A percentile compares a stretch with the other conserved stretches of the same genome.
These are phyloP conservation scores for Turnix velox DNA, from an alignment of 2,113 vertebrate species.

Conservation along the genomic window DNA sequence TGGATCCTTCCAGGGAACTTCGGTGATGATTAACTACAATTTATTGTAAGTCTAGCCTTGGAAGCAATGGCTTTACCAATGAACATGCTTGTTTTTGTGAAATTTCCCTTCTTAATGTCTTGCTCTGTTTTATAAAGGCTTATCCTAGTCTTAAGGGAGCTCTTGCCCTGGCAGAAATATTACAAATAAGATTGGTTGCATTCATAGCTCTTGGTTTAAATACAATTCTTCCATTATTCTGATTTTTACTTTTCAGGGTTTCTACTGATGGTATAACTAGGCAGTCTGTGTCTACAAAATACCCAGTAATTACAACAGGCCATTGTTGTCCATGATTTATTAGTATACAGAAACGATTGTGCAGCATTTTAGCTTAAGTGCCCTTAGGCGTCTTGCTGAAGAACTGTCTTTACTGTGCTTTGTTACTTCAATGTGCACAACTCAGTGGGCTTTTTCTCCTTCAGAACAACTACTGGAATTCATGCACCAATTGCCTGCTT, in stretches of 20 bases:
- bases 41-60: background rate
- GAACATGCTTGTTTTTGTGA: background rate
- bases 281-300: conserved; percentile 12
- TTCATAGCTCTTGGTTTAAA: background rate
- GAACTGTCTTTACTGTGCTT: conserved; percentile 13
- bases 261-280: background rate
- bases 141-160: background rate
- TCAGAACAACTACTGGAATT: conserved; percentile 98
- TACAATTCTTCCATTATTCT: conserved; percentile 43
- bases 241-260: conserved; percentile 4
- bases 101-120: background rate
- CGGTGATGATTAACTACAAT: background rate
- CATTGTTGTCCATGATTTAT: conserved; percentile 37
- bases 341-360: conserved; percentile 33
- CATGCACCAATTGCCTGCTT: conserved; percentile 98
- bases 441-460: conserved; percentile 51
- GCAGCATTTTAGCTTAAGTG: conserved; percentile 36
- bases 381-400: conserved; percentile 20
- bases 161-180: background rate
- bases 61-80: background rate
- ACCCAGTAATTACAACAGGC: conserved; percentile 40
- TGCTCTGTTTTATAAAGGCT: background rate
- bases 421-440: conserved; percentile 33
- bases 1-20: background rate
- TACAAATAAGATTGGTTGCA: background rate